A percentile compares a stretch with the other conserved stretches of the same genome.
Evolutionary conservation across 2,113 vertebrate genomes (phyloP).

Genomic region (Indicator maculatus): DNA sequence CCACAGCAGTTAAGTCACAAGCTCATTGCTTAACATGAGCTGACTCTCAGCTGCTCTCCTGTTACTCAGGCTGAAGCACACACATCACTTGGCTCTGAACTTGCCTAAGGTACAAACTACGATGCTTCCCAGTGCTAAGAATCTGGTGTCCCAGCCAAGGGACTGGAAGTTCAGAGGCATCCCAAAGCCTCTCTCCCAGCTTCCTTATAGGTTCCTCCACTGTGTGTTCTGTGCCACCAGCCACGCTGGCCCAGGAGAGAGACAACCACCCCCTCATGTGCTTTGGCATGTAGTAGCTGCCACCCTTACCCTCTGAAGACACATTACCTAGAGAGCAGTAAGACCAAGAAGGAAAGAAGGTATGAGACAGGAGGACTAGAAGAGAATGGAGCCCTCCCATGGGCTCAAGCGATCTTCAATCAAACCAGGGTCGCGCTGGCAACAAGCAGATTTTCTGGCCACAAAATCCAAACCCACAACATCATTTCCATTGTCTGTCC

Average conservation of each 20-base stretch:
- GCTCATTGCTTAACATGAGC: neutral
- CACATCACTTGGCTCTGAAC: fast-evolving
- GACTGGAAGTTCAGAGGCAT: neutral
- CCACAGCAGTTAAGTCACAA: neutral
- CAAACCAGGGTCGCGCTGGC: neutral
- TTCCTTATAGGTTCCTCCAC: neutral
- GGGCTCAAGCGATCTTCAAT: neutral
- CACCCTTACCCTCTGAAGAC: neutral
- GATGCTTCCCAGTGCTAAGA: neutral
- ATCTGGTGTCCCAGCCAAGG: neutral
- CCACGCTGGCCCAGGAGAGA: neutral
- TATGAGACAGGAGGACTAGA: neutral
- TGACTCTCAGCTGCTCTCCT: neutral
- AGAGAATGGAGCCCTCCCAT: neutral
- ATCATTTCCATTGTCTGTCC: neutral
- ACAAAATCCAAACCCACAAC: neutral
- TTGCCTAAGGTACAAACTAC: neutral
- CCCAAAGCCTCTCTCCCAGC: neutral
- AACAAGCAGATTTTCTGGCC: neutral
- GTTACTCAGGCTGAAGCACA: neutral
- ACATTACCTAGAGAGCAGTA: fast-evolving
- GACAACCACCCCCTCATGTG: neutral
- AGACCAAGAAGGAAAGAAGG: neutral
- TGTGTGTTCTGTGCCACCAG: neutral
- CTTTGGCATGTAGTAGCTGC: neutral